Evolutionary conservation across 2,888 invertebrate genomes (phyloP).

Genomic region (Ptilodon capucinus): DNA sequence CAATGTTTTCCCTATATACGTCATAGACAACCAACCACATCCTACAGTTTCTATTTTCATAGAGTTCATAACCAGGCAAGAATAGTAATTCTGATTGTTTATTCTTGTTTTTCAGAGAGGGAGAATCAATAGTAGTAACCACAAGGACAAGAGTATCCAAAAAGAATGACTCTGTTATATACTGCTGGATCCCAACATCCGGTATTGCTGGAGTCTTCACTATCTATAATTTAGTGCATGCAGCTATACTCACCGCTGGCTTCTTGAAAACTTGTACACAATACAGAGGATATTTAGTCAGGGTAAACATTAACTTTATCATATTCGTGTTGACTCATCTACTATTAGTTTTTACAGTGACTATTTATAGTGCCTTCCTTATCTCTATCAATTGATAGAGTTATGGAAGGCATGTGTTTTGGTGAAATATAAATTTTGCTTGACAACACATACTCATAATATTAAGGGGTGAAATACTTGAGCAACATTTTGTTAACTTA

Average conservation of each 20-base stretch:
- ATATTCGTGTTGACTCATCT: background rate
- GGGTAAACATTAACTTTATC: constrained; percentile 49
- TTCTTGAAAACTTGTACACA: constrained; percentile 89
- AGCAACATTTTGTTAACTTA: no score
- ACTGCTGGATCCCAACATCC: constrained; percentile 87
- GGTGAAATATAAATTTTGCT: no score
- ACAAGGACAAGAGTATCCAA: constrained; percentile 83
- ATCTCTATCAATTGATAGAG: no score
- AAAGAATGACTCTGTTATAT: constrained; percentile 82
- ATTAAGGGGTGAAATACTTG: no score
- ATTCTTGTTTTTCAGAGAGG: constrained; percentile 80
- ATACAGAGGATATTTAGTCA: constrained; percentile 86
- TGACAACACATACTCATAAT: no score
- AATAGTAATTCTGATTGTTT: background rate
- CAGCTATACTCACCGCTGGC: constrained; percentile 87
- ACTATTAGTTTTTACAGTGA: background rate
- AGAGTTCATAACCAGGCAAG: no score
- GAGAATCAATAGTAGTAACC: constrained; percentile 85
- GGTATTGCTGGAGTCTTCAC: constrained; percentile 84
- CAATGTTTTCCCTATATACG: no score
- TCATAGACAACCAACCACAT: no score
- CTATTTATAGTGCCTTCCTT: no score
- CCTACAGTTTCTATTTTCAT: no score
- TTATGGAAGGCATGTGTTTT: no score
- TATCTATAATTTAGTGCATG: constrained; percentile 86